Evolutionary conservation across 2,888 invertebrate species (phyloP), one percentile per base, ranked within the genome.

Genomic region (Amphipoea lucens): DNA sequence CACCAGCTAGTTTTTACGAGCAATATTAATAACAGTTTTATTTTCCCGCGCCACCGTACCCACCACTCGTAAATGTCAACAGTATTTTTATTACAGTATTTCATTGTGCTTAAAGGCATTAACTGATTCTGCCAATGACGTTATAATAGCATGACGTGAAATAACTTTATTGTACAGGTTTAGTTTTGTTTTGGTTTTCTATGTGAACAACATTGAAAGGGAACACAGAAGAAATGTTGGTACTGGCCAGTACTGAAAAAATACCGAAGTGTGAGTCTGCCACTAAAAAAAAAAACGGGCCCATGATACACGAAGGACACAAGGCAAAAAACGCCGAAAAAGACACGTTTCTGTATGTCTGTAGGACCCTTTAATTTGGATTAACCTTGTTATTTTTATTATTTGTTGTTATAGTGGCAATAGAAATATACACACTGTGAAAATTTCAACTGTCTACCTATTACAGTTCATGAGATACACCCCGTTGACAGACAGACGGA

Each of bases 41-140:
- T 86, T 87, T 84, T 87, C 76, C 84, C 81, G 84, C 86, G 71
- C 83, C 67, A 79, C 74, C 78, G 69, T 74, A 69, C 76, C 67
- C 69, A 66, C 76, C 70, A 86, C 84, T 84, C 84, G 81, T 86
- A 86, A 85, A 86, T 73, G 85, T 86, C 87, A 86, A 85, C 81
- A 83, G 70, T 77, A 74, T 84, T 84, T 86, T 86, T 86, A 86
- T 81, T 84, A 72, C 84, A 84, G 74, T 78, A 87, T 87, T 86
- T 87, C 84, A 86, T 87, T 81, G 84, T 72, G 84, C 81, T 84
- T 76, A 81, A 82, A 86, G 86, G 84, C 74, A 84, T 84, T 86
- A 72, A 67, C 54, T 74, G 76, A 84, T 86, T 87, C 87, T 87
- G 86, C 86, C 84, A 81, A 84, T 86, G 87, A 87, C 84, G 81